Evolutionary conservation across 1,140 invertebrate species (phyloP).

Genomic region (Maconellicoccus hirsutus): DNA sequence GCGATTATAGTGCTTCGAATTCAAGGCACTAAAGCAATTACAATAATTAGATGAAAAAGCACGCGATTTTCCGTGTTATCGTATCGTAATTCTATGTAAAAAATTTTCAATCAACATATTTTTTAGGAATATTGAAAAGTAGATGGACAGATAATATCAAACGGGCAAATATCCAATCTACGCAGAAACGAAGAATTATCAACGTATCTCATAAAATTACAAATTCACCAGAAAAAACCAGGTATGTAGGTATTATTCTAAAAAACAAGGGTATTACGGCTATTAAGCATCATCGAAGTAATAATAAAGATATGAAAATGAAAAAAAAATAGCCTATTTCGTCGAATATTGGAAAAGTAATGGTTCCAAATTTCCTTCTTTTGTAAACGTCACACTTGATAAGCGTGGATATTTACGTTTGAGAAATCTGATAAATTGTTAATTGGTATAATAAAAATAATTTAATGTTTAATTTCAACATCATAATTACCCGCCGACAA

Average conservation of each 20-base stretch:
- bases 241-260: no score
- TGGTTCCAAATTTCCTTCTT: not conserved
- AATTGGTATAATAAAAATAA: not conserved
- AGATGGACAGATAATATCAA: not conserved
- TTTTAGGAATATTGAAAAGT: not conserved
- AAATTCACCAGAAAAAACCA: not conserved
- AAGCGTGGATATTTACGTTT: not conserved
- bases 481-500: not conserved
- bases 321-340: no score
- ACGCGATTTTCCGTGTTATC: not conserved
- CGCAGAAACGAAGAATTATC: not conserved
- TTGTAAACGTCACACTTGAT: not conserved
- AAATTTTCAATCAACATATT: not conserved
- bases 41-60: not conserved
- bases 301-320: no score
- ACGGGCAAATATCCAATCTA: not conserved
- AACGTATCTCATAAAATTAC: not conserved
- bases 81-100: not conserved
- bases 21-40: not conserved
- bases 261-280: no score
- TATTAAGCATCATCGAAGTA: no score
- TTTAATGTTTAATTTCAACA: not conserved
- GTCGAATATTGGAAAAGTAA: no score
- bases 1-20: not conserved
- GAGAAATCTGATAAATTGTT: not conserved